phyloP scores from a whole-genome alignment of 1,140 invertebrate genomes.

The Ceratina australensis region DNA sequence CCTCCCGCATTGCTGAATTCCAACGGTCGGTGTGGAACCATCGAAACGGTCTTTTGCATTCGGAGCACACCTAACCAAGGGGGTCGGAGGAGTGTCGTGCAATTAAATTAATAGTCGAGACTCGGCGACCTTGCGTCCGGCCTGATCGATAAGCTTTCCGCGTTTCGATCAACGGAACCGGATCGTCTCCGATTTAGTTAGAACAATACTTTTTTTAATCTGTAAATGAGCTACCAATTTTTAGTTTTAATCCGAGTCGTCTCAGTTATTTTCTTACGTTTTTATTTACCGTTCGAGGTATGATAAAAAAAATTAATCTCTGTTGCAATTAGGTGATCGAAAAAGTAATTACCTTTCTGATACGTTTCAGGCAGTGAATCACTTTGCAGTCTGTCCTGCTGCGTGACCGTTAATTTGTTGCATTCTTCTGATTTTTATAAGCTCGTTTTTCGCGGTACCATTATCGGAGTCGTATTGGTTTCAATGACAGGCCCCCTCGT shows the following conservation, averaged over 20 bases:
- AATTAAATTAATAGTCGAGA: conserved; percentile 52
- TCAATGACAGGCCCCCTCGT: background rate
- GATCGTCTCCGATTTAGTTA: too few relatives aligned
- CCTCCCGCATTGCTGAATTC: conserved; percentile 53
- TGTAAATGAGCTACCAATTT: too few relatives aligned
- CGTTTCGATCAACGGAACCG: background rate
- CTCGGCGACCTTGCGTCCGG: conserved; percentile 16
- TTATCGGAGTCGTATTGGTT: background rate
- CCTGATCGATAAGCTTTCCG: conserved; percentile 30
- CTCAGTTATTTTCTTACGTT: too few relatives aligned
- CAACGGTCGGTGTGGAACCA: conserved; percentile 14
- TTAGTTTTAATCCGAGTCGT: too few relatives aligned
- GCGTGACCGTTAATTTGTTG: background rate
- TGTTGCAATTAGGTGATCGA: too few relatives aligned
- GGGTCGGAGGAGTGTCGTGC: conserved; percentile 17
- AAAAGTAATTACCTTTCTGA: too few relatives aligned
- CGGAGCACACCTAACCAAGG: conserved; percentile 26
- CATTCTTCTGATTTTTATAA: background rate
- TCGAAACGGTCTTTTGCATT: conserved; percentile 48
- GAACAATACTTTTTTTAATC: background rate
- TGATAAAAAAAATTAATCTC: too few relatives aligned
- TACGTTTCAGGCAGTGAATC: background rate
- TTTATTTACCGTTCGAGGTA: too few relatives aligned
- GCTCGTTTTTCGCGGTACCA: background rate
- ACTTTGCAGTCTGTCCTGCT: background rate